phyloP scores from a whole-genome alignment of 92 coral and sea anemone genomes.

The Palythoa caribaeorum region DNA sequence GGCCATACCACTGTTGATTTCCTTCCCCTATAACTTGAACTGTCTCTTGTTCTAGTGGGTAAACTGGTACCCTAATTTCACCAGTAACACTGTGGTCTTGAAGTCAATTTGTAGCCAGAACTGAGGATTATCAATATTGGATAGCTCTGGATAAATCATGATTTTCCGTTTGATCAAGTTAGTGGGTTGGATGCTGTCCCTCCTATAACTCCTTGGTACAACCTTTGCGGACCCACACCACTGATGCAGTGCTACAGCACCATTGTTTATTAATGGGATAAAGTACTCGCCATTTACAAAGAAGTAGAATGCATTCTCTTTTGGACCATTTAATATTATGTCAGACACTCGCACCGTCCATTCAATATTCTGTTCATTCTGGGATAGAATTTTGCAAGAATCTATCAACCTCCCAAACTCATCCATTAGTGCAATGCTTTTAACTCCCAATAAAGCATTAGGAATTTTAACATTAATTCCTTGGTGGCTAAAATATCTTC shows the following conservation, averaged over 20 bases:
- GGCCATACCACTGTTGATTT: slow-evolving; percentile 2
- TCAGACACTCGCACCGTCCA: neutral
- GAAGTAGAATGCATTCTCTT: neutral
- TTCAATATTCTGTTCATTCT: neutral
- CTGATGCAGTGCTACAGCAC: neutral
- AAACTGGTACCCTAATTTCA: neutral
- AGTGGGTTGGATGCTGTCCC: neutral
- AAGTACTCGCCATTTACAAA: slow-evolving; percentile 11
- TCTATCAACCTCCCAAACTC: neutral
- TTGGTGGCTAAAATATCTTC: slow-evolving; percentile 24
- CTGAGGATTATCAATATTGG: neutral
- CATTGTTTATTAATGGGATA: neutral
- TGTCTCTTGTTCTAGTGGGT: neutral
- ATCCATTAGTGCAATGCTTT: neutral
- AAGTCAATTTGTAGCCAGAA: slow-evolving; percentile 3
- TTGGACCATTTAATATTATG: neutral
- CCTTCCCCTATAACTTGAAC: neutral
- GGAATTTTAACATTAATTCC: slow-evolving; percentile 25
- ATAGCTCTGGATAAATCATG: neutral
- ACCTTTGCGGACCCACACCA: neutral
- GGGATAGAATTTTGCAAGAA: neutral
- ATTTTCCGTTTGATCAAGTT: neutral
- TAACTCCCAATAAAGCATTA: neutral
- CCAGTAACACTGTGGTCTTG: neutral
- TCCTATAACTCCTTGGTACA: neutral